These are phyloP conservation scores for Sebastes taczanowskii DNA, from an alignment of 2,797 vertebrate species.

Conservation along the genomic window DNA sequence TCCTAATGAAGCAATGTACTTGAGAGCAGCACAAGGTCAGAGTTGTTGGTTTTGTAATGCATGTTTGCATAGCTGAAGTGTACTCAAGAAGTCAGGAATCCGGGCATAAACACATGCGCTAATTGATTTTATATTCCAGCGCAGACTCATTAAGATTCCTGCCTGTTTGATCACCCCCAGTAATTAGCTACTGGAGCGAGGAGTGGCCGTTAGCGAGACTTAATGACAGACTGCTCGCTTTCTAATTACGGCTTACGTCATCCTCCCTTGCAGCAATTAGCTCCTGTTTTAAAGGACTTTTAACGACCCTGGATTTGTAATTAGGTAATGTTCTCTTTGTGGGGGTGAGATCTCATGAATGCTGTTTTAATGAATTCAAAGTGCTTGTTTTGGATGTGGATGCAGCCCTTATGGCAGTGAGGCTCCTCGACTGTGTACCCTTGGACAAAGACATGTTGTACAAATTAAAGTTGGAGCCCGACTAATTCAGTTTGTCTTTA, in stretches of 20 bases:
- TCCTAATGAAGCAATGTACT: conserved; percentile 13
- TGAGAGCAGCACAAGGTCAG: conserved; percentile 1
- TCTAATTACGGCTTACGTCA: conserved; percentile 73
- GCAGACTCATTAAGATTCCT: conserved; percentile 62
- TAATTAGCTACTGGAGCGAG: conserved; percentile 62
- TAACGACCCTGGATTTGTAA: conserved; percentile 66
- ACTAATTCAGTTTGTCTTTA: conserved; percentile 33
- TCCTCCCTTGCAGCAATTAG: conserved; percentile 62
- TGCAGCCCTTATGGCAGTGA: conserved; percentile 29
- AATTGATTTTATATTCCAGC: conserved; percentile 50
- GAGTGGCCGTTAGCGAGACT: conserved; percentile 53
- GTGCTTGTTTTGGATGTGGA: conserved; percentile 60
- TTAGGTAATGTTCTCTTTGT: conserved; percentile 64
- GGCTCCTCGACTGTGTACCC: conserved; percentile 23
- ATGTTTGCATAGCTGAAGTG: conserved; percentile 12
- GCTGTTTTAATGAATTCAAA: conserved; percentile 60
- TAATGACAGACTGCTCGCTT: conserved; percentile 64
- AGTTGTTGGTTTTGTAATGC: conserved; percentile 12
- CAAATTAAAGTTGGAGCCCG: conserved; percentile 48
- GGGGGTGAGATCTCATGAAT: conserved; percentile 38
- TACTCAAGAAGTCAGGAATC: conserved; percentile 3
- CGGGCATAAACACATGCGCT: conserved; percentile 7
- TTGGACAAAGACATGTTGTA: conserved; percentile 42
- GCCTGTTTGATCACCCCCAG: conserved; percentile 49
- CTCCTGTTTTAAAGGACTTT: conserved; percentile 71